These are phyloP conservation scores for Dipodomys merriami DNA, from an alignment of 2,113 vertebrate species.

Conservation along the genomic window DNA sequence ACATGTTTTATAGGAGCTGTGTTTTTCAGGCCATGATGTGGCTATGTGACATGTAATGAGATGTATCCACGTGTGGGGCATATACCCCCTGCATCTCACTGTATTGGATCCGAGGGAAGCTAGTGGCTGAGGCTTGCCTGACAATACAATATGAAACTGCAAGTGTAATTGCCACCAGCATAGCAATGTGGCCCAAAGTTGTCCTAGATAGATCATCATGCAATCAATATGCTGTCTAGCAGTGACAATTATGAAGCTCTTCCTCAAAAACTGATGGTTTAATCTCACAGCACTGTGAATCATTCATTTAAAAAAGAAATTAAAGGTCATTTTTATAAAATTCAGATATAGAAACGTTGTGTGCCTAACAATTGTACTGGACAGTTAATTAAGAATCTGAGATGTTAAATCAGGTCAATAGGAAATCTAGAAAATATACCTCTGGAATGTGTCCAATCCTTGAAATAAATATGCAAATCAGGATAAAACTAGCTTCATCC, in stretches of 20 bases:
- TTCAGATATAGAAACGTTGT: neutral
- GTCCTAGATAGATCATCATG: neutral
- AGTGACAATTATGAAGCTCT: neutral
- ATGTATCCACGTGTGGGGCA: fast-evolving
- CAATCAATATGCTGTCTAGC: neutral
- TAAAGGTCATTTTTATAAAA: neutral
- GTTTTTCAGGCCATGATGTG: neutral
- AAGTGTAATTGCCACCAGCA: neutral
- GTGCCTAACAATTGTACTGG: neutral
- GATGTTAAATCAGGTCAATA: neutral
- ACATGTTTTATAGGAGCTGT: neutral
- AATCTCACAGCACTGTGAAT: neutral
- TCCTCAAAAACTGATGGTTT: neutral
- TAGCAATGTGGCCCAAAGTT: neutral
- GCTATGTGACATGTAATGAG: neutral
- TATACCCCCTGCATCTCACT: neutral
- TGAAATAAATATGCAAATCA: neutral
- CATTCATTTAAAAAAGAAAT: neutral
- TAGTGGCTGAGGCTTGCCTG: neutral
- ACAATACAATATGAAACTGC: neutral
- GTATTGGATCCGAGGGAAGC: neutral
- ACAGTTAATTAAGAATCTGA: neutral
- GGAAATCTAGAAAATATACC: neutral
- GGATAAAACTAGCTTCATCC: neutral
- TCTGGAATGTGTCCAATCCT: neutral